phyloP scores from a whole-genome alignment of 92 coral and sea anemone genomes.

The Parazoanthus swiftii region DNA sequence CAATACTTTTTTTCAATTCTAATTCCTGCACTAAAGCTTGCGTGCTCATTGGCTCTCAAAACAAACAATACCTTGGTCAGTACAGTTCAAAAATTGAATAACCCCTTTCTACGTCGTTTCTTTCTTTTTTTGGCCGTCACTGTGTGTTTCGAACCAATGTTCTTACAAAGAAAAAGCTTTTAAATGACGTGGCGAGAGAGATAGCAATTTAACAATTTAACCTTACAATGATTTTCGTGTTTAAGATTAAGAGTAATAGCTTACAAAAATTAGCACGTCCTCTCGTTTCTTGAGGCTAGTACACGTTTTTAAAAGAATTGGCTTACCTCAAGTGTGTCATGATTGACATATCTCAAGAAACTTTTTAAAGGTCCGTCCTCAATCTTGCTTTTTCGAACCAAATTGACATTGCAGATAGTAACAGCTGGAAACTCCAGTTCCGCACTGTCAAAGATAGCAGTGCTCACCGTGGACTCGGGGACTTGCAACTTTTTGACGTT shows the following conservation, averaged over 20 bases:
- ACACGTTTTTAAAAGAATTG: background rate
- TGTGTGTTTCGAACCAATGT: too few species aligned
- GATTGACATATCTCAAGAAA: background rate
- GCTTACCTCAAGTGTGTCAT: background rate
- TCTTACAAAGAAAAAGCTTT: too few species aligned
- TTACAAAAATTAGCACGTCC: too few species aligned
- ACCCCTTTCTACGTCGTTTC: too few species aligned
- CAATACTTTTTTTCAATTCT: too few species aligned
- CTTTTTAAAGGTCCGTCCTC: background rate
- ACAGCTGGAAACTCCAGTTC: conserved; percentile 35
- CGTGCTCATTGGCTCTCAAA: too few species aligned
- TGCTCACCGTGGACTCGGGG: background rate
- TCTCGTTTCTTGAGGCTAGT: too few species aligned
- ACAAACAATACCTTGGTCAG: too few species aligned
- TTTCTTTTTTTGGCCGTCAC: too few species aligned
- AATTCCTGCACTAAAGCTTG: too few species aligned
- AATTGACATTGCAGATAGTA: conserved; percentile 3
- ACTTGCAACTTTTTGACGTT: background rate
- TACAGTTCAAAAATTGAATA: too few species aligned
- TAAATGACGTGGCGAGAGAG: too few species aligned
- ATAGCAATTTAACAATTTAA: background rate
- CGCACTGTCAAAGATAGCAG: background rate
- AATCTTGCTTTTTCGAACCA: conserved; percentile 22
- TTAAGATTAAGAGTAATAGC: background rate
- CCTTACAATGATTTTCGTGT: background rate